Conservation (phyloP, 2,797 vertebrate genomes). For the Halcyon smyrnensis region DNA sequence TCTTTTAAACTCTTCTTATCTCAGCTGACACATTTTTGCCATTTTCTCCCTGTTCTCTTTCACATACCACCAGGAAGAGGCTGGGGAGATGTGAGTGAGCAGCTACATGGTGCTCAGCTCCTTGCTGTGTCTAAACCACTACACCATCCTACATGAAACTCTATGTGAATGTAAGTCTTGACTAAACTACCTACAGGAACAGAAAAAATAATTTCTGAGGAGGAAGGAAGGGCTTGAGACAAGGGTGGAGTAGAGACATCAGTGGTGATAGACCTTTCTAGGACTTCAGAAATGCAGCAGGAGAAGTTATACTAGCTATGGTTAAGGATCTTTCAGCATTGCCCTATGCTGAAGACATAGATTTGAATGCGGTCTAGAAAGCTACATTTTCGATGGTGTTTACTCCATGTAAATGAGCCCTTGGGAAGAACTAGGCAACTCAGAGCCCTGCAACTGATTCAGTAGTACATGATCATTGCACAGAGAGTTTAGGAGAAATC, state of each 20-base stretch:
- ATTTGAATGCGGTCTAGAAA: not conserved
- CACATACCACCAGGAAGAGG: too few species aligned
- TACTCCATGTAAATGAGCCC: fast-evolving
- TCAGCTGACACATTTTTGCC: too few species aligned
- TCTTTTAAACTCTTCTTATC: too few species aligned
- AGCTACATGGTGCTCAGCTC: too few species aligned
- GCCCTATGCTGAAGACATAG: not conserved
- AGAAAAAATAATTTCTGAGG: not conserved
- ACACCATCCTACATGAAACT: not conserved
- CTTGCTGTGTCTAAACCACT: too few species aligned
- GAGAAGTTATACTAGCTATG: not conserved
- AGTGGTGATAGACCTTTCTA: not conserved
- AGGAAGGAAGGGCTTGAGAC: not conserved
- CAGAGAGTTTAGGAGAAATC: not conserved
- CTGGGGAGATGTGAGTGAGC: too few species aligned
- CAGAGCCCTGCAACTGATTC: not conserved
- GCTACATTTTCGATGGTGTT: not conserved
- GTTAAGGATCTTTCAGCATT: not conserved
- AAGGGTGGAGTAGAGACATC: not conserved
- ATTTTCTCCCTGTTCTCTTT: too few species aligned
- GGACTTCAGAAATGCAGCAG: not conserved
- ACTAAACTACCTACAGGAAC: not conserved
- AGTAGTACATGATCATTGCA: not conserved
- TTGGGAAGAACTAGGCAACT: not conserved
- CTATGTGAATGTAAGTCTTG: not conserved